Evolutionary conservation across 2,113 vertebrate species (phyloP), one percentile per base, ranked within the genome.

Genomic region (Triplophysa tibetana): DNA sequence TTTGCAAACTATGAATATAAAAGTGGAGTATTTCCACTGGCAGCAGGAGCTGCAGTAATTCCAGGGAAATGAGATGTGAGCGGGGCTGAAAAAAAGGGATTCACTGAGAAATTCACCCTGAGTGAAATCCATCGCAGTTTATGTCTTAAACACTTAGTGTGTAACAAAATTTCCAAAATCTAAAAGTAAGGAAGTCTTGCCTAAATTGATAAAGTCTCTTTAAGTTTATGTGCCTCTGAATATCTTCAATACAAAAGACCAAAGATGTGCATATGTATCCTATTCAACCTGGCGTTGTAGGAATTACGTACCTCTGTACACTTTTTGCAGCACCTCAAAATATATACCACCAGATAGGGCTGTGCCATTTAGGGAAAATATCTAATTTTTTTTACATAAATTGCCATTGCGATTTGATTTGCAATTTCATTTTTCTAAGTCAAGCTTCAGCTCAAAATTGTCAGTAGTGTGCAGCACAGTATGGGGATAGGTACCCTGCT

Each of bases 1-100:
- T 82, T 77, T 66, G 81, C 50, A 78, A 74, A 79, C 69, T 50
- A 41, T 67, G 64, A 62, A 68, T 82, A 67, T 58, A 58, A 65
- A 73, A 73, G 52, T 41, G 52, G 9, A 11, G 19, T 74, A 67
- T 21, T 61, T 45, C 24, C 13, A 52, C 50, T 19, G 74, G 19
- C 67, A 78, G 33, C 24, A 50, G 63, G 45, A 82, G 21, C 50
- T 11, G 62, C n/a, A 45, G 17, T 33, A 64, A 76, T 63, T 33
- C 74, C 24, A 45, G 50, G 75, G n/a, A 74, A 67, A 78, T 58
- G 19, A 24, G 61, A 9, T 50, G 23, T 69, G 41, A 45, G 3
- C 54, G 61, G 38, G 19, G 26, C 23, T 48, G 41, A 63, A 12
- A 16, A 24, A 56, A 29, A 17, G 33, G 23, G 11, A 13, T 5